phyloP scores from a whole-genome alignment of 2,888 invertebrate species.

The Pandemis cinnamomeana region DNA sequence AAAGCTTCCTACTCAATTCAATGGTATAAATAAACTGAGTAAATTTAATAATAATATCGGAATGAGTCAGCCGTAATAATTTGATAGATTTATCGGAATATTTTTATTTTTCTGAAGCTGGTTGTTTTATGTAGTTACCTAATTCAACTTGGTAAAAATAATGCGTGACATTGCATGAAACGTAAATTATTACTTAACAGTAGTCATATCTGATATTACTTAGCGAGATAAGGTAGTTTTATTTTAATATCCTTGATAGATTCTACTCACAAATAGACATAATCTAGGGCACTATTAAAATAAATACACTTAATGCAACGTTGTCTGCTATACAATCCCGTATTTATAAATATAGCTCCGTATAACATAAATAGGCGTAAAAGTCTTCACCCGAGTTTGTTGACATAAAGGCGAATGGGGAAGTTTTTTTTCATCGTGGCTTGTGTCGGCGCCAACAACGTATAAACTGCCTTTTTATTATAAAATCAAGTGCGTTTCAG shows the following conservation, averaged over 20 bases:
- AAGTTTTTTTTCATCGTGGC: conserved; percentile 53
- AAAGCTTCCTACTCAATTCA: conserved; percentile 21
- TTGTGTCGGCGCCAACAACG: conserved; percentile 58
- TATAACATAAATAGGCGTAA: conserved; percentile 50
- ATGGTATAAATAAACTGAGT: conserved; percentile 30
- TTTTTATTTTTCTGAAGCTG: background rate
- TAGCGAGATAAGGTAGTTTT: too few species aligned
- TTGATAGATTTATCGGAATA: conserved; percentile 8
- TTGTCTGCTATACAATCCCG: background rate
- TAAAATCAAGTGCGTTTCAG: conserved; percentile 69
- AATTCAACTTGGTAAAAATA: background rate
- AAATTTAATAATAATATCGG: conserved; percentile 4
- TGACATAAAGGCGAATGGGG: conserved; percentile 54
- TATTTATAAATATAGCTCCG: background rate
- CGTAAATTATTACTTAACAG: too few species aligned
- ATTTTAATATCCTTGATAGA: background rate
- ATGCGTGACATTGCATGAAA: too few species aligned
- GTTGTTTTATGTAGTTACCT: background rate
- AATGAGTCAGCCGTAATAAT: background rate
- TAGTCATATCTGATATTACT: too few species aligned
- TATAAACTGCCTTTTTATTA: conserved; percentile 69
- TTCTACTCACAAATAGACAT: background rate
- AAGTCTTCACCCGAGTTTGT: conserved; percentile 55
- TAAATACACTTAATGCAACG: background rate
- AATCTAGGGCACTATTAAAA: background rate